phyloP scores from a whole-genome alignment of 2,888 invertebrate genomes.

The Platypus cylindrus region DNA sequence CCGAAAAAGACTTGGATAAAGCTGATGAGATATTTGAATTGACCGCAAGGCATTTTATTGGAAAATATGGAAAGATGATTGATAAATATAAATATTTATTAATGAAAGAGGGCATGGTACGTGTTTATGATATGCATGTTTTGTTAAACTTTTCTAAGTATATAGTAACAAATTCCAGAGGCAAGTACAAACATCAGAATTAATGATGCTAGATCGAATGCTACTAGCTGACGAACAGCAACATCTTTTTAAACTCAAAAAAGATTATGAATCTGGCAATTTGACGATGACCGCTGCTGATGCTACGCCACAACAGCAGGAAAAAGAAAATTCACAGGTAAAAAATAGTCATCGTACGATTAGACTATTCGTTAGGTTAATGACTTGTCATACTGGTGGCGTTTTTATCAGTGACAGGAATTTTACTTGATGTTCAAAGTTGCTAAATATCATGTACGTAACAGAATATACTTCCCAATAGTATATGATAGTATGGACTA shows the following conservation, averaged over 20 bases:
- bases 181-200: constrained; percentile 59
- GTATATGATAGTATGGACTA: no score
- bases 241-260: constrained; percentile 46
- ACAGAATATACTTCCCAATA: no score
- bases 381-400: no score
- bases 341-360: no score
- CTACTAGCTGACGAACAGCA: constrained; percentile 59
- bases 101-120: constrained; percentile 67
- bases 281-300: constrained; percentile 12
- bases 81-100: constrained; percentile 61
- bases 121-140: constrained; percentile 16
- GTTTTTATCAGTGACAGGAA: no score
- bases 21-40: constrained; percentile 59
- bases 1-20: constrained; percentile 49
- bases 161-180: no score
- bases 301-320: background rate
- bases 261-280: constrained; percentile 32
- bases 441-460: no score
- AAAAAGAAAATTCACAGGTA: constrained; percentile 1
- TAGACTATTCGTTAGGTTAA: no score
- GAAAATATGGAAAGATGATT: constrained; percentile 56
- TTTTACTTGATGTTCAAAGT: no score
- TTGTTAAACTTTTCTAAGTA: background rate
- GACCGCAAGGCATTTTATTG: constrained; percentile 52
- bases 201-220: constrained; percentile 63